A percentile compares a stretch with the other conserved stretches of the same genome.
Conservation (phyloP, 1,140 invertebrate genomes). For the Melitaea cinxia region DNA sequence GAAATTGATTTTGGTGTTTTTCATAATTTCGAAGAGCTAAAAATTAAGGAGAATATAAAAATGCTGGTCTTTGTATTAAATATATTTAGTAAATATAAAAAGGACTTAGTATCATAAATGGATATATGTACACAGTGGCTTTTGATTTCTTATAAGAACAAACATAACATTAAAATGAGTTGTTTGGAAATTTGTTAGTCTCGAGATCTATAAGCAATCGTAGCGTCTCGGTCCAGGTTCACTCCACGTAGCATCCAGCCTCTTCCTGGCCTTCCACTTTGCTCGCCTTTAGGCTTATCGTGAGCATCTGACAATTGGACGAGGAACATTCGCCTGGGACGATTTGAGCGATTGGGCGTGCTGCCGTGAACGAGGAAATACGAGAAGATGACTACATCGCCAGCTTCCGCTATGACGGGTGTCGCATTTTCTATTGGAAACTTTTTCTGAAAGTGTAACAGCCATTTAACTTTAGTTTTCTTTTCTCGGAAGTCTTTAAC, state of each 20-base stretch:
- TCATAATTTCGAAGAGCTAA: no score
- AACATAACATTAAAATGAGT: no score
- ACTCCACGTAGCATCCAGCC: constrained; percentile 52
- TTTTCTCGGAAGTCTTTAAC: no score
- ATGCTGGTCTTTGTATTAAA: no score
- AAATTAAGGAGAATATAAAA: no score
- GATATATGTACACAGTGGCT: no score
- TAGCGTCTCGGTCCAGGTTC: constrained; percentile 51
- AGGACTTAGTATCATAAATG: no score
- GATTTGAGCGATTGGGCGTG: constrained; percentile 72
- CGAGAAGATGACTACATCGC: constrained; percentile 84
- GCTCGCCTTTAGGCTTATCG: constrained; percentile 75
- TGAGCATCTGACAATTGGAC: constrained; percentile 82
- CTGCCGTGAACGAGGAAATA: constrained; percentile 85
- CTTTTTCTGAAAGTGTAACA: constrained; percentile 61
- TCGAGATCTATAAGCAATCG: constrained; percentile 24
- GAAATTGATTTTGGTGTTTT: no score
- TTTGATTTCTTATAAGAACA: no score
- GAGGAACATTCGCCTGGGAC: constrained; percentile 83
- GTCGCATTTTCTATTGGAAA: constrained; percentile 82
- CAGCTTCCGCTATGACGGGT: constrained; percentile 80
- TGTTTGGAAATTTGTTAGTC: no score
- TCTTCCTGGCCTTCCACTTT: constrained; percentile 40
- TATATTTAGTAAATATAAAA: no score
- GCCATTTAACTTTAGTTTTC: no score